phyloP scores from a whole-genome alignment of 2,888 invertebrate genomes.

The Tortricodes alternella region DNA sequence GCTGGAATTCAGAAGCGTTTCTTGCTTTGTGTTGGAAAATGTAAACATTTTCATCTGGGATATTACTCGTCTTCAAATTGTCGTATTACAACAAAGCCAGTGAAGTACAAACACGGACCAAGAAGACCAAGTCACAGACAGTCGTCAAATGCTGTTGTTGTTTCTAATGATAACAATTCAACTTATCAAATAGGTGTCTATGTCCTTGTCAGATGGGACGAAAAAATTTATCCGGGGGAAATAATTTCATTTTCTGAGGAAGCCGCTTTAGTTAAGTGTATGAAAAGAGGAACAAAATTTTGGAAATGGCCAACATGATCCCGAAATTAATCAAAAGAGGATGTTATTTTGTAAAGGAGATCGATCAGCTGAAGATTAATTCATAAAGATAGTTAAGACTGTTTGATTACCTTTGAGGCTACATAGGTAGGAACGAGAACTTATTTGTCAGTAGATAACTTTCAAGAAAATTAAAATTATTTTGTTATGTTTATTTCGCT shows the following conservation, averaged over 20 bases:
- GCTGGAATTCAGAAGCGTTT: conserved; percentile 34
- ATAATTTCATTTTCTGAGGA: conserved; percentile 34
- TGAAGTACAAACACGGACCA: conserved; percentile 18
- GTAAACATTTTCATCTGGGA: conserved; percentile 34
- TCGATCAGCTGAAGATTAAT: too few relatives aligned
- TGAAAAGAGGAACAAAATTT: too few relatives aligned
- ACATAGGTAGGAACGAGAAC: too few relatives aligned
- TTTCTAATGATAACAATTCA: conserved; percentile 19
- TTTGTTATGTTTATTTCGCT: too few relatives aligned
- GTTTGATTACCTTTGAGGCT: too few relatives aligned
- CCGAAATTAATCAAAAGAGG: too few relatives aligned
- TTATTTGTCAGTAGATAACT: too few relatives aligned
- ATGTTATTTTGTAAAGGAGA: too few relatives aligned
- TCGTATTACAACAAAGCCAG: conserved; percentile 20
- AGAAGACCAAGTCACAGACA: conserved; percentile 14
- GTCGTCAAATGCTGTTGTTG: conserved; percentile 27
- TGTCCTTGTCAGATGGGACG: conserved; percentile 33
- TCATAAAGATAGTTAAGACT: too few relatives aligned
- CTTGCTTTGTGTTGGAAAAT: conserved; percentile 32
- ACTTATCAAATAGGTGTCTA: conserved; percentile 32
- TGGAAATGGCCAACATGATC: too few relatives aligned
- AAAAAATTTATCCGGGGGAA: conserved; percentile 33
- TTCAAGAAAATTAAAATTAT: too few relatives aligned
- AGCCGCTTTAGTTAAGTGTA: conserved; percentile 34
- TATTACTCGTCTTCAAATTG: conserved; percentile 24